Conservation (phyloP, 2,113 vertebrate species). For the Collichthys lucidus region DNA sequence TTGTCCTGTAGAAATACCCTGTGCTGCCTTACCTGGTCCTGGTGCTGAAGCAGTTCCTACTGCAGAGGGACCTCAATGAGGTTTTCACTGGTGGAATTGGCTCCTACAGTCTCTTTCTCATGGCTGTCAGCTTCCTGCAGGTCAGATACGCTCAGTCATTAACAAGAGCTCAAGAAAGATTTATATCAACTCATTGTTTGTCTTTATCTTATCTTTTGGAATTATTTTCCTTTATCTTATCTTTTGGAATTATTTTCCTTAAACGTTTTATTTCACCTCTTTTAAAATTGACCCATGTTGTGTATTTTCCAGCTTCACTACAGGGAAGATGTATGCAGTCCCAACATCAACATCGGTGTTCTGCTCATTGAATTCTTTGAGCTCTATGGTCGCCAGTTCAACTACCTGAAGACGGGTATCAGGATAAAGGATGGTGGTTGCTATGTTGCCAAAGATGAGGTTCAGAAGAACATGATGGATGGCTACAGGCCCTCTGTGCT, state of each 20-base stretch:
- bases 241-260: background rate
- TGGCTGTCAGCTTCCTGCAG: conserved; percentile 99
- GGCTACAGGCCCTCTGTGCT: conserved; percentile 98
- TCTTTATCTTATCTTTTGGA: background rate
- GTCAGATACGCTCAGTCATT: conserved; percentile 73
- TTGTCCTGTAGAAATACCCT: conserved; percentile 91
- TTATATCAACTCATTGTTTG: background rate
- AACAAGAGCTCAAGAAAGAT: background rate
- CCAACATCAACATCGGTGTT: conserved; percentile 96
- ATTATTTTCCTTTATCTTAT: background rate
- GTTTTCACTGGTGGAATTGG: conserved; percentile 98
- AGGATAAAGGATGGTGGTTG: conserved; percentile 98
- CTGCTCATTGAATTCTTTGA: conserved; percentile 99
- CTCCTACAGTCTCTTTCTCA: conserved; percentile 98
- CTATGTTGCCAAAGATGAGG: conserved; percentile 98
- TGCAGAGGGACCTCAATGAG: conserved; percentile 98
- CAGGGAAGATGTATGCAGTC: conserved; percentile 93
- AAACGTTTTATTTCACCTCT: background rate
- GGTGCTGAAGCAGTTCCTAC: conserved; percentile 98
- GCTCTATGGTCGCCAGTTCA: conserved; percentile 97
- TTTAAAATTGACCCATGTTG: background rate
- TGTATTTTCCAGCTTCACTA: conserved; percentile 90
- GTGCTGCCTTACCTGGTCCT: conserved; percentile 97
- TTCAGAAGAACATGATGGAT: conserved; percentile 96
- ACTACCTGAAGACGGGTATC: conserved; percentile 99